These are phyloP conservation scores for Deilephila elpenor DNA, from an alignment of 2,888 invertebrate genomes.

Conservation along the genomic window DNA sequence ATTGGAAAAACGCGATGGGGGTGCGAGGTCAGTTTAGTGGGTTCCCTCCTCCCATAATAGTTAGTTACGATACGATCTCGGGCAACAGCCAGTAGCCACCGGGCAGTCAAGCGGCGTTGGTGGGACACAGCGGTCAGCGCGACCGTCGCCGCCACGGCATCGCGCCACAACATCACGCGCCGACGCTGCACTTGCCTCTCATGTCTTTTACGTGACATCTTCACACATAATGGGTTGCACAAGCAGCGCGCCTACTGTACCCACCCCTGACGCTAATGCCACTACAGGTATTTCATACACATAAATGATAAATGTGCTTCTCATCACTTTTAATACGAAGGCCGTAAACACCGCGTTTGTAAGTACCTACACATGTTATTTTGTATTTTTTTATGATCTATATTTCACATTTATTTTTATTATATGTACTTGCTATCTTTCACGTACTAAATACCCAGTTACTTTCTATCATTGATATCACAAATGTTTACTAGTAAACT, in stretches of 20 bases:
- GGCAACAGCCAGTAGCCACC: slow-evolving; percentile 53
- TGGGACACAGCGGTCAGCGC: slow-evolving; percentile 61
- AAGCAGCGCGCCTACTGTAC: slow-evolving; percentile 73
- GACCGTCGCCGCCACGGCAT: slow-evolving; percentile 42
- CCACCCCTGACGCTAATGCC: slow-evolving; percentile 56
- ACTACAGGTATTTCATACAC: slow-evolving; percentile 55
- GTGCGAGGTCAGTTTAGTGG: slow-evolving; percentile 82
- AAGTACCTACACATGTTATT: not conserved
- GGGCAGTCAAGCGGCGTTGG: slow-evolving; percentile 66
- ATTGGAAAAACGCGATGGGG: slow-evolving; percentile 84
- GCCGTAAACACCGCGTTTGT: not conserved
- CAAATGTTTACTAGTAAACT: too few species aligned
- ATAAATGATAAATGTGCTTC: slow-evolving; percentile 1
- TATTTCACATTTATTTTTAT: not conserved
- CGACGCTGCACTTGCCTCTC: slow-evolving; percentile 29
- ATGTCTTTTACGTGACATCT: slow-evolving; percentile 47
- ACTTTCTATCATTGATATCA: not conserved
- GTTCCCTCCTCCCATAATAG: slow-evolving; percentile 79
- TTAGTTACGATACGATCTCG: slow-evolving; percentile 78
- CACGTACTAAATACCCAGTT: not conserved
- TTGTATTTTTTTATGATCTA: not conserved
- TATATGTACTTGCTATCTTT: not conserved
- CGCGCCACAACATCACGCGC: slow-evolving; percentile 33
- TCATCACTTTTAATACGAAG: not conserved
- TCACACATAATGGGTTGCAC: slow-evolving; percentile 76